These are phyloP conservation scores for Meandrina meandrites DNA, from an alignment of 92 coral and sea anemone genomes.

Conservation along the genomic window DNA sequence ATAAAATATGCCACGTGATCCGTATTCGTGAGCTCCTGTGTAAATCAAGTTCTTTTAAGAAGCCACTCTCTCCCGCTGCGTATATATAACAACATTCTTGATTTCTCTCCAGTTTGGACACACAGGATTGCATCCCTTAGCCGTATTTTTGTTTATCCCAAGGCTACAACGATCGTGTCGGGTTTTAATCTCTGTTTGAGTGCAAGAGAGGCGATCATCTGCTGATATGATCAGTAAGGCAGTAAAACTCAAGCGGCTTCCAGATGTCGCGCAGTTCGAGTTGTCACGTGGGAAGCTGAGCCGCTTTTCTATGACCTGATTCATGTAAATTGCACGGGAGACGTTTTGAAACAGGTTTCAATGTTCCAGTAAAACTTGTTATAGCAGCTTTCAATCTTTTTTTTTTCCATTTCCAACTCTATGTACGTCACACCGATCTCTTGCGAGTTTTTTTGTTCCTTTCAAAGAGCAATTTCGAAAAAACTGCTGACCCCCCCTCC, in stretches of 20 bases:
- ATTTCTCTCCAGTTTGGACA: neutral
- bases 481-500: no score
- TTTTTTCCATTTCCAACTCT: neutral
- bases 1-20: neutral
- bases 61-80: neutral
- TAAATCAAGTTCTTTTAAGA: neutral
- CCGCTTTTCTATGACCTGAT: neutral
- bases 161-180: neutral
- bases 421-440: neutral
- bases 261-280: neutral
- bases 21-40: neutral
- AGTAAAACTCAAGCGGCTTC: neutral
- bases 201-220: neutral
- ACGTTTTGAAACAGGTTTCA: neutral
- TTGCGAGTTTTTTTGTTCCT: neutral
- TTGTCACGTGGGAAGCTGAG: neutral
- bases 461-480: neutral
- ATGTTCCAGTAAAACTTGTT: neutral
- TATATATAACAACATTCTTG: neutral
- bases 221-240: neutral
- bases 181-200: no score
- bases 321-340: neutral
- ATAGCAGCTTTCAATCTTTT: neutral
- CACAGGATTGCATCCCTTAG: neutral
- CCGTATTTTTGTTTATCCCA: neutral